These are phyloP conservation scores for Litoditis marina DNA, from an alignment of 2,888 invertebrate species.

Conservation along the genomic window DNA sequence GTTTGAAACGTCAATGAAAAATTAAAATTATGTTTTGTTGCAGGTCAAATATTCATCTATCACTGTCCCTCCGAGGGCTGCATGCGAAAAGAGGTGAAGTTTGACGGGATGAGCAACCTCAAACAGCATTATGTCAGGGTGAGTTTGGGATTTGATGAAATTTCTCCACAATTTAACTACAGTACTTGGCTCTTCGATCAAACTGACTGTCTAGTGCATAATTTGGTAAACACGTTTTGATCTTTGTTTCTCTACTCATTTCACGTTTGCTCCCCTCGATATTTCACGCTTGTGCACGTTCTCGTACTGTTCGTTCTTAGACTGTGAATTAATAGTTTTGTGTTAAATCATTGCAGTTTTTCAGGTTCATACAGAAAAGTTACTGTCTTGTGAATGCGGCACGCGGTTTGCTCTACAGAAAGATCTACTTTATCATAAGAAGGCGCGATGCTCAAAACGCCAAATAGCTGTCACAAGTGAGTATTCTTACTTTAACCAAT, in stretches of 20 bases:
- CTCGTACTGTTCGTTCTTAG: not conserved
- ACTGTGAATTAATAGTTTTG: not conserved
- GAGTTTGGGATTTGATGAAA: not conserved
- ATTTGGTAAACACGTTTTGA: too few relatives aligned
- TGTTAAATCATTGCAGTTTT: not conserved
- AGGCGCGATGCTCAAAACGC: slow-evolving; percentile 21
- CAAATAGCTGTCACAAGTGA: too few relatives aligned
- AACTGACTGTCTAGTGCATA: too few relatives aligned
- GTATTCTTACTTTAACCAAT: too few relatives aligned
- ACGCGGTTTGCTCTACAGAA: slow-evolving; percentile 22
- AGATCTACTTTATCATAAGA: slow-evolving; percentile 28
- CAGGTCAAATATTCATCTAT: slow-evolving; percentile 8
- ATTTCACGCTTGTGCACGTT: not conserved
- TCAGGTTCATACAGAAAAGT: slow-evolving; percentile 26
- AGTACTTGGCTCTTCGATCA: too few relatives aligned
- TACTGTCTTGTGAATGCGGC: slow-evolving; percentile 25
- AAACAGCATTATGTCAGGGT: slow-evolving; percentile 26
- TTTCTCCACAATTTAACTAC: too few relatives aligned
- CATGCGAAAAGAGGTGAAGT: slow-evolving; percentile 4
- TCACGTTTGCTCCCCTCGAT: too few relatives aligned
- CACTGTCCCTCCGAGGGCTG: slow-evolving; percentile 24
- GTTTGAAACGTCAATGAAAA: too few relatives aligned
- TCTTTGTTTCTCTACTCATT: too few relatives aligned
- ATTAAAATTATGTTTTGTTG: too few relatives aligned
- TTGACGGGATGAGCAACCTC: slow-evolving; percentile 20